A percentile compares a stretch with the other conserved stretches of the same genome.
Conservation (phyloP, 2,888 invertebrate species). For the Thelaira solivaga region DNA sequence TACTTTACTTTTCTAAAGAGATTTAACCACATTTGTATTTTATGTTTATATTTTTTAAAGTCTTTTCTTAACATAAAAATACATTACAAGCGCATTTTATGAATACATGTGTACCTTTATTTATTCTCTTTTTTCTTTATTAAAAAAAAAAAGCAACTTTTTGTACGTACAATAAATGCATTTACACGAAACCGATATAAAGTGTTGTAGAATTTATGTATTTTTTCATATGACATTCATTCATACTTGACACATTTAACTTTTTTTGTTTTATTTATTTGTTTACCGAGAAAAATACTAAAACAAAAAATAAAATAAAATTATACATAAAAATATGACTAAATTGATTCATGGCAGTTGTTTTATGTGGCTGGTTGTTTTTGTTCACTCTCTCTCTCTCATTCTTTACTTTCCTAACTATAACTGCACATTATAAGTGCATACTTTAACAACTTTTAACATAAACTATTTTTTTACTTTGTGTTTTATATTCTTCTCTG, state of each 20-base stretch:
- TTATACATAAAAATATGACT: conserved; percentile 18
- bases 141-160: too few relatives aligned
- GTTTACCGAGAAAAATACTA: neutral
- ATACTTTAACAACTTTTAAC: conserved; percentile 1
- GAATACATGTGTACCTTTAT: neutral
- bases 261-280: conserved; percentile 35
- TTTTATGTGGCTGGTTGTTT: neutral
- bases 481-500: neutral
- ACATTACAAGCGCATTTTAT: neutral
- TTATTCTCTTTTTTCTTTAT: neutral
- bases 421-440: conserved; percentile 22
- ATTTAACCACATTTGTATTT: too few relatives aligned
- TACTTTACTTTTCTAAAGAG: too few relatives aligned
- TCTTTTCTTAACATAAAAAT: neutral
- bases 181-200: neutral
- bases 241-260: conserved; percentile 53
- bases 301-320: neutral
- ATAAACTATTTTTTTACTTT: neutral
- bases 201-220: neutral
- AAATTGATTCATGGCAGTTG: conserved; percentile 45
- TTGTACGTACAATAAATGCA: neutral
- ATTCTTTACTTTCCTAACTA: conserved; percentile 15
- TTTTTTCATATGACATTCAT: conserved; percentile 31
- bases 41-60: too few relatives aligned
- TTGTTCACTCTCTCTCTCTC: conserved; percentile 7